Evolutionary conservation across 2,888 invertebrate species (phyloP), one percentile per base, ranked within the genome.

Genomic region (Eueremaeus valkanovi): DNA sequence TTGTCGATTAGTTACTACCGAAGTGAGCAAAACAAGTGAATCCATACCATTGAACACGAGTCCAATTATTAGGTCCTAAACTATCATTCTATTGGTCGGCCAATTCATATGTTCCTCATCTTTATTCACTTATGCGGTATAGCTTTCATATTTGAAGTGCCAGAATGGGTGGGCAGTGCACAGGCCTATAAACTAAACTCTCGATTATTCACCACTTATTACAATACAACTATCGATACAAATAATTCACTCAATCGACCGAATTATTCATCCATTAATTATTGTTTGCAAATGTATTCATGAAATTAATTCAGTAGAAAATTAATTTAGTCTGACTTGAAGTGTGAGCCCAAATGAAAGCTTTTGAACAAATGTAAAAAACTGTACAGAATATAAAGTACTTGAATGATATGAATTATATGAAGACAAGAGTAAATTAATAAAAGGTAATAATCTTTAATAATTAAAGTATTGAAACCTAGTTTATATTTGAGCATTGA

Each of bases 21-120:
- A 66, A 58, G 58, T 58, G 58, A 29, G 58, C 58, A 58, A 66
- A 66, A 36, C 36, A 66, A 36, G 33, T 66, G 36, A 66, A 21
- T 66, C 63, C 16, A 66, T 63, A 11, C 36, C 36, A 58, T 58
- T 66, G 21, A 36, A 31, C 29, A 36, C 36, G 21, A n/a, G 36
- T 21, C 36, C 33, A 66, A 66, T 66, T 66, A 36, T n/a, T 66
- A 21, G 63, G 21, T 13, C 21, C 36, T 21, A 66, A 66, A 21
- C 63, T 6, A 11, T 8, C 63, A 21, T 66, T 21, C 63, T 36
- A 66, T 66, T 66, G 63, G 63, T 36, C 36, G n/a, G 24, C 63
- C 31, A 33, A n/a, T 36, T 36, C 9, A 0, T 36, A 6, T 1
- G 31, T 16, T 61, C 61, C 21, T n/a, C n/a, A 66, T 11, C 63